Percentiles rank a stretch among this genome's conserved stretches.
Conservation (phyloP, 2,888 invertebrate genomes). For the Cheilosia variabilis region DNA sequence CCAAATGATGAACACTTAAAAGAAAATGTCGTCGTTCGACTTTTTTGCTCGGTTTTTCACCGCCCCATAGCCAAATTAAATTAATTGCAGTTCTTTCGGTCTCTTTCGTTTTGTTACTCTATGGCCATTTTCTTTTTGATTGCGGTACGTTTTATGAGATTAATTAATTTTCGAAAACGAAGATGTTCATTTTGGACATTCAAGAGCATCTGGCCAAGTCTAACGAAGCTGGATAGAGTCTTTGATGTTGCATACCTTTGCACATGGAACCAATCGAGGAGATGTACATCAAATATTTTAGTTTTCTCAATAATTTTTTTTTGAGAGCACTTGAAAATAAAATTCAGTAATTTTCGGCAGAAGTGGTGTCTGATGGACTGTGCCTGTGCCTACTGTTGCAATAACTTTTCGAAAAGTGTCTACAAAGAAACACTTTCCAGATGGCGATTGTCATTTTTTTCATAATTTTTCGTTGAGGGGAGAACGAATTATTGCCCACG, state of each 20-base stretch:
- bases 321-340: conserved; percentile 54
- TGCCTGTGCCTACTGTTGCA: conserved; percentile 38
- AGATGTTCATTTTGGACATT: conserved; percentile 17
- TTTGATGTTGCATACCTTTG: conserved; percentile 60
- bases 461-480: conserved; percentile 26
- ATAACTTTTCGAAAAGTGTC: conserved; percentile 42
- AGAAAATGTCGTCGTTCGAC: conserved; percentile 73
- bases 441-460: conserved; percentile 51
- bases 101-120: neutral
- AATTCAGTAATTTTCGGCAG: conserved; percentile 27
- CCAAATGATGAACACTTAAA: conserved; percentile 74
- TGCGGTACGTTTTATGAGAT: conserved; percentile 61
- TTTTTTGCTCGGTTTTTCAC: conserved; percentile 71
- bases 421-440: conserved; percentile 57
- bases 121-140: conserved; percentile 53
- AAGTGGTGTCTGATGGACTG: conserved; percentile 33
- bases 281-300: neutral
- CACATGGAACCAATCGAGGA: conserved; percentile 57
- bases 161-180: conserved; percentile 50
- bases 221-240: conserved; percentile 28
- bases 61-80: conserved; percentile 71
- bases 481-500: conserved; percentile 25
- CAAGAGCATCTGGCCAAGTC: conserved; percentile 38
- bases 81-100: conserved; percentile 64
- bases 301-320: conserved; percentile 1